Evolutionary conservation across 2,888 invertebrate genomes (phyloP), one percentile per base, ranked within the genome.

Genomic region (Sturmia bella): DNA sequence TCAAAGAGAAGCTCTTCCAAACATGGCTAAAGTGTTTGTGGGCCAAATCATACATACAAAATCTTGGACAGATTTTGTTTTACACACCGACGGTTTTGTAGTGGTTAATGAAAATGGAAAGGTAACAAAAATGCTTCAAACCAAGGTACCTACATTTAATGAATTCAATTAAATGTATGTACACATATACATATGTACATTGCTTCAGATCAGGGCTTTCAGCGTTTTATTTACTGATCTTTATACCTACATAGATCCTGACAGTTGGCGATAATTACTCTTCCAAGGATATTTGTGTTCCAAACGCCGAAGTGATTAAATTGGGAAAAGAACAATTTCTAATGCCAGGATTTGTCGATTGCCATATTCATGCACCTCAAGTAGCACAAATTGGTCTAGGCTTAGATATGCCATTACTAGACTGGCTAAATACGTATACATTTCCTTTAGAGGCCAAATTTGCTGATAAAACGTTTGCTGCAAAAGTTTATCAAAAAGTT

Each of bases 351-450:
- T 93, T 98, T 79, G 92, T 98, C 2, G 98, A 98, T 90, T 95
- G 96, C 21, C 98, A 98, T 88, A 95, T 96, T 11, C 98, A 98
- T 91, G 97, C 97, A 0, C 95, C 96, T 0, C 98, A 98, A 91
- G 95, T 95, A 86, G 96, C 96, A 0, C 97, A 98, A 90, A 92
- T 94, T 74, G 98, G 97, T 0, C 91, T 96, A 12, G 97, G 97
- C 0, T 92, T 96, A 84, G 96, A 97, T 87, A 93, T 93, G 85
- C 93, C 95, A 0, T 91, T 98, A 45, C 89, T 98, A 9, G 95
- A 97, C 59, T 98, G 98, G 98, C 92, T 98, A 7, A 92, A 95
- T 24, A 93, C 92, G 5, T 97, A 97, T 88, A 98, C 97, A 1
- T 98, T 96, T 88, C 97, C 97, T 0, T 90, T 96, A 59, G 98